Evolutionary conservation across 2,113 vertebrate species (phyloP), one percentile per base, ranked within the genome.

Genomic region (Apodemus sylvaticus): DNA sequence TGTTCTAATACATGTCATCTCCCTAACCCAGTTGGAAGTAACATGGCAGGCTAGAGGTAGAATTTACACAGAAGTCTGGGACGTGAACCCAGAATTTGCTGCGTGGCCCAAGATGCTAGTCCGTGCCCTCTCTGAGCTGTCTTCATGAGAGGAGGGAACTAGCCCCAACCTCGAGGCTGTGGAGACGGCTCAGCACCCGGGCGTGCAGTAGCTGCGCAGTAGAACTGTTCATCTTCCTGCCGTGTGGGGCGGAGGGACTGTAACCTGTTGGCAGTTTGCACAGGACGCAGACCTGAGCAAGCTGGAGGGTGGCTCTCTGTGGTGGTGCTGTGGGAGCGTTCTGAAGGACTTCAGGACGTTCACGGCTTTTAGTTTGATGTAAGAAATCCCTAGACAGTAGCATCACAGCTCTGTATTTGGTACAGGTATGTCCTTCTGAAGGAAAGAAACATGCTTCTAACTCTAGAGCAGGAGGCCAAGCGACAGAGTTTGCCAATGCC

Each of bases 371-470:
- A 5, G 19, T 68, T 86, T 88, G 12, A 73, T 93, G 58, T 96
- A n/a, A 93, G 79, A 94, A 95, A 42, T 91, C 29, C 70, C 92
- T 88, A n/a, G 17, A 60, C 39, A 42, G 17, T 29, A 91, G 22
- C 34, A 64, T 93, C 48, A 62, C 53, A 68, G 22, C 55, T 22
- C 82, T 96, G 10, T 91, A 17, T 96, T 98, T 98, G 31, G 73
- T 86, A 66, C 79, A 99, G 99, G 99, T 99, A 99, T 97, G 99
- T 99, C 45, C 98, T 99, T 42, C 97, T 99, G 94, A 99, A 99
- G 97, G 99, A 99, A 96, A 99, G 98, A 97, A 99, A 99, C 97
- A 99, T 99, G 99, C 98, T 99, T 88, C 97, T 99, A 74, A 99
- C 99, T n/a, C 93, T 99, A 58, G 97, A 99, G 91, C 99, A 99